Percentiles rank a stretch among this genome's conserved stretches.
Evolutionary conservation across 35 echinoderm and acorn worm species (phyloP).

Genomic region (Lytechinus pictus): DNA sequence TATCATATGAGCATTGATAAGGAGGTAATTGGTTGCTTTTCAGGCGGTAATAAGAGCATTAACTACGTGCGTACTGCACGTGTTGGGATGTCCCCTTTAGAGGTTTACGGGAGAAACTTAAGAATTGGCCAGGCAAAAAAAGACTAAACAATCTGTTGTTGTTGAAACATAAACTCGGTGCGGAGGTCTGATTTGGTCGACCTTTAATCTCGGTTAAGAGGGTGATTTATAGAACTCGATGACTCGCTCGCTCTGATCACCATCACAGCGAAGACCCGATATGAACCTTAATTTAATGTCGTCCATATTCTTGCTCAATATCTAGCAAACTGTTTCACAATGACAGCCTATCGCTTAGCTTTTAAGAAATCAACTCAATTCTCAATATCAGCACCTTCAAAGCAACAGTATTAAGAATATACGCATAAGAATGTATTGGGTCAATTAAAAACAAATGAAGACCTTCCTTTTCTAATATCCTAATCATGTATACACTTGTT

Average conservation of each 20-base stretch:
- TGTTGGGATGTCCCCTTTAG: not conserved
- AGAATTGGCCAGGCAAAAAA: not conserved
- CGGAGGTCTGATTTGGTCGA: slow-evolving; percentile 7
- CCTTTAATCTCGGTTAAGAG: not conserved
- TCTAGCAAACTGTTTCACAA: not conserved
- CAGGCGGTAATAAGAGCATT: slow-evolving; percentile 17
- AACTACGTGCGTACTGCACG: not conserved
- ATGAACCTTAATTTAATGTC: not conserved
- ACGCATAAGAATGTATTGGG: no score
- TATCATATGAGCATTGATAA: slow-evolving; percentile 20
- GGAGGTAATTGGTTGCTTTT: slow-evolving; percentile 11
- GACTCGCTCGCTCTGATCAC: not conserved
- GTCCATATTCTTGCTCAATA: not conserved
- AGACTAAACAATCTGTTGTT: slow-evolving; percentile 12
- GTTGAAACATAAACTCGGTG: slow-evolving; percentile 11
- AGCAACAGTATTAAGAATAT: no score
- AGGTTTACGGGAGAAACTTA: not conserved
- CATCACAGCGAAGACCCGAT: not conserved
- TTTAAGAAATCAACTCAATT: no score
- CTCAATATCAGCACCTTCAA: no score
- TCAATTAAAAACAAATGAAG: no score
- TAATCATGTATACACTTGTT: no score
- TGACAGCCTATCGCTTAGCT: not conserved
- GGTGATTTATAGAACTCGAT: not conserved
- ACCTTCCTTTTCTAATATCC: no score